Base-by-base conservation (phyloP, 2,888 invertebrate species). In the Heliconius cydno region DNA sequence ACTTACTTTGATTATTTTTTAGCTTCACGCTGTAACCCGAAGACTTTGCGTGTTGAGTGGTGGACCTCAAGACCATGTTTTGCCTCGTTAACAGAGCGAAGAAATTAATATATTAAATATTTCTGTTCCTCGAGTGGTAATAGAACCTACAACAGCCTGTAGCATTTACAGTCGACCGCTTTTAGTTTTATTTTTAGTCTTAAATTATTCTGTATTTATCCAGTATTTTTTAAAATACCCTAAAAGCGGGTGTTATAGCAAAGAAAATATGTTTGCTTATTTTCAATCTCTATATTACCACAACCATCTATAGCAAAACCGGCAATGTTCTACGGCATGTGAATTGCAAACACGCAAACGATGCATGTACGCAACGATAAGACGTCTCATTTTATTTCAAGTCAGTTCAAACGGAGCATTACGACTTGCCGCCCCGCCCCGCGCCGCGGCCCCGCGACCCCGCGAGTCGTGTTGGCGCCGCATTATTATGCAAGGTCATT, bases 401-500 rank as follows among this genome's bases (percentile, higher is more conserved):
- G 34, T 73, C 15, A 38, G 34, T 73, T 60, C 60, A 73, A 73
- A 60, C 57, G 57, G 34, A 60, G 73, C 10, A 80, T 74, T 83
- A 77, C 78, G 63, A 82, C 80, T 78, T 81, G 78, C 78, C 78
- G 25, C 34, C 34, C 30, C 1, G 38, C 38, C 4, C 41, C 41
- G 34, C 78, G 34, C 34, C 34, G 34, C 34, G 0, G 41, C 41
- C 6, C 41, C 41, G 41, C 41, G 41, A 38, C 78, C 72, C 73
- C 66, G 73, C 82, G 82, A 86, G 86, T 76, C 86, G 83, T 79
- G 84, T 83, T 85, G 88, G 86, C 87, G 87, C 85, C 87, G 83
- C 82, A 86, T 87, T 89, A 88, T 89, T 90, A 89, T 89, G 88
- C 88, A 86, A 87, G 87, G 85, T 88, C 89, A 88, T 88, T 87